Base-by-base conservation (phyloP, 1,140 invertebrate species). In the Ceratina calcarata region DNA sequence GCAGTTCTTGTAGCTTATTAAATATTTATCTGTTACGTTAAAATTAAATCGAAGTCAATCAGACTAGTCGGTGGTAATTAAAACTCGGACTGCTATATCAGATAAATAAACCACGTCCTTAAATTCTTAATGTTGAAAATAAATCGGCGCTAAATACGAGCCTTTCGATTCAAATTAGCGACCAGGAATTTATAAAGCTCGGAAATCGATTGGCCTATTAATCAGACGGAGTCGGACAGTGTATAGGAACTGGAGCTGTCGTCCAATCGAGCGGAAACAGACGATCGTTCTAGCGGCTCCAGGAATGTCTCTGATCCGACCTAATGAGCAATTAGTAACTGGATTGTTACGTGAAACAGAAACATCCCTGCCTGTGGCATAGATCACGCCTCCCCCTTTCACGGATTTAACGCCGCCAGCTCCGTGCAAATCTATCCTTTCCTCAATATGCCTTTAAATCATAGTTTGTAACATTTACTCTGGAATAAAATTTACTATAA, bases 301-400 rank as follows among this genome's bases (percentile, higher is more conserved):
- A 58, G 80, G 72, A 87, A 86, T 85, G 85, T 79, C 83, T 80
- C 78, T 79, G 82, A 87, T 80, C 72, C 71, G 80, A 83, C 78
- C 84, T 90, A 90, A 89, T 86, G 88, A 89, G 87, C 88, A 89
- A 89, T 90, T 90, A 90, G 87, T 86, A 83, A 81, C 78, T 67
- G 78, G 69, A 67, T 53, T 80, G 66, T 51, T 51, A 66, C 69
- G 61, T 66, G 57, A 70, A 62, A 75, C 66, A 65, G 77, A 53
- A 76, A 51, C 83, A 57, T 80, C 83, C 71, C 66, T 80, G 71
- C 55, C 72, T 24, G 55, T 67, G 81, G 74, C 81, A 80, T 83
- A 66, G 18, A 32, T 65, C 75, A 74, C 76, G 51, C 57, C 49
- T 32, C 61, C 45, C 51, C 49, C n/a, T 49, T 45, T 82, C 49